Evolutionary conservation across 2,113 vertebrate genomes (phyloP).

Genomic region (Motacilla tschutschensis): DNA sequence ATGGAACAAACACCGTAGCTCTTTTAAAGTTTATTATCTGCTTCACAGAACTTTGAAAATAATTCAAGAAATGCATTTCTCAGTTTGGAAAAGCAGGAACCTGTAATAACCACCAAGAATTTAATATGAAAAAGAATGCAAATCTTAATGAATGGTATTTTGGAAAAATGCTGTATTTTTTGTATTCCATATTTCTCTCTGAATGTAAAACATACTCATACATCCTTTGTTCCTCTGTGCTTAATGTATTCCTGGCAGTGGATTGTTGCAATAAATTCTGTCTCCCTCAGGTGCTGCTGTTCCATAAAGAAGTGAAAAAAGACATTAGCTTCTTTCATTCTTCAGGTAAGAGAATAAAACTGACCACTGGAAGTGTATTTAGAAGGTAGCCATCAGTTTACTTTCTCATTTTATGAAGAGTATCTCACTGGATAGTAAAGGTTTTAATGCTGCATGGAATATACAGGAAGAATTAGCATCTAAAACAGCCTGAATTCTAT

Average conservation of each 20-base stretch:
- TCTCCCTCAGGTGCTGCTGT: background rate
- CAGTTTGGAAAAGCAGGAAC: background rate
- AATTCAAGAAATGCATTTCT: background rate
- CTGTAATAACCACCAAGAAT: background rate
- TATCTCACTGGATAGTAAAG: background rate
- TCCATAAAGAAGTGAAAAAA: background rate
- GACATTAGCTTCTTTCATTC: background rate
- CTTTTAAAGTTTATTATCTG: background rate
- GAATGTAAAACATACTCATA: background rate
- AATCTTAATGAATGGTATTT: background rate
- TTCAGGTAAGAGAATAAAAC: background rate
- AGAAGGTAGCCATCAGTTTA: background rate
- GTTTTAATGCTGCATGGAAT: background rate
- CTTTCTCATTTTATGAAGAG: background rate
- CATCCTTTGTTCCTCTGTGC: background rate
- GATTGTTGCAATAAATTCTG: constrained; percentile 7
- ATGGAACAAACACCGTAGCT: background rate
- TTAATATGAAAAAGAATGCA: background rate
- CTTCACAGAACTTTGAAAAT: background rate
- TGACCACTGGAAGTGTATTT: background rate
- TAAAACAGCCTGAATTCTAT: background rate
- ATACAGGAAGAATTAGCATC: background rate
- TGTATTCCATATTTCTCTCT: background rate
- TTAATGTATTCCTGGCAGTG: background rate
- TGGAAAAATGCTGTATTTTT: background rate